Conservation (phyloP, 2,888 invertebrate species). For the Caenorhabditis afra region DNA sequence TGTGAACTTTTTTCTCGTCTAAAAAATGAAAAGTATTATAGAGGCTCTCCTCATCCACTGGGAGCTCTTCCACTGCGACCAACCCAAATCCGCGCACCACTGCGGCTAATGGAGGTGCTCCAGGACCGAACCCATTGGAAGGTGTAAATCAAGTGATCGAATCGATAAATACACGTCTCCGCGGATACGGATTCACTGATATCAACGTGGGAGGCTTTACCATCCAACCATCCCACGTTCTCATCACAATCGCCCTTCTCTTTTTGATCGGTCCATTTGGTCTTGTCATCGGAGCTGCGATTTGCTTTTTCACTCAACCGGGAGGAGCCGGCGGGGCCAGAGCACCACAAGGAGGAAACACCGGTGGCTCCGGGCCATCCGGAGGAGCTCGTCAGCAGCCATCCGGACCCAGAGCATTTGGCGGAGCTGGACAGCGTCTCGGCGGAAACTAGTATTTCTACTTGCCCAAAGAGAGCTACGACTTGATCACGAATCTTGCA, state of each 20-base stretch:
- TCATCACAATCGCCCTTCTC: conserved; percentile 41
- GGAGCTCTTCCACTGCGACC: conserved; percentile 1
- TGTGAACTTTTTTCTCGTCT: background rate
- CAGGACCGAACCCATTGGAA: conserved; percentile 30
- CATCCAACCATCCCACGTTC: conserved; percentile 60
- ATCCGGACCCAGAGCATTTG: conserved; percentile 41
- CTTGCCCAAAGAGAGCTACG: conserved; percentile 17
- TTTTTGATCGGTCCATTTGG: conserved; percentile 65
- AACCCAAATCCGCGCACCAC: conserved; percentile 1
- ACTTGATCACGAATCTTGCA: conserved; percentile 6
- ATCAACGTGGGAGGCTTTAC: conserved; percentile 45
- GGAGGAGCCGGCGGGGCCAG: conserved; percentile 11
- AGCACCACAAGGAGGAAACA: conserved; percentile 1
- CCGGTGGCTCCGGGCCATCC: background rate
- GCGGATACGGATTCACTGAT: conserved; percentile 45
- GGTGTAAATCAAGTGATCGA: conserved; percentile 25
- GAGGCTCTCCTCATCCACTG: conserved; percentile 23
- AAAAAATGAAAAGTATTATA: background rate
- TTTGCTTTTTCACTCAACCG: conserved; percentile 58
- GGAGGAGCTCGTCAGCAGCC: conserved; percentile 8
- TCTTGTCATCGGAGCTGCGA: conserved; percentile 41
- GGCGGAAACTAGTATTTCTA: conserved; percentile 38
- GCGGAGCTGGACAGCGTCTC: conserved; percentile 61
- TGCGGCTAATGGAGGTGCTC: conserved; percentile 2
- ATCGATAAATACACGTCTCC: conserved; percentile 45